These are phyloP conservation scores for Alaudala cheleensis DNA, from an alignment of 2,113 vertebrate genomes.

Conservation along the genomic window DNA sequence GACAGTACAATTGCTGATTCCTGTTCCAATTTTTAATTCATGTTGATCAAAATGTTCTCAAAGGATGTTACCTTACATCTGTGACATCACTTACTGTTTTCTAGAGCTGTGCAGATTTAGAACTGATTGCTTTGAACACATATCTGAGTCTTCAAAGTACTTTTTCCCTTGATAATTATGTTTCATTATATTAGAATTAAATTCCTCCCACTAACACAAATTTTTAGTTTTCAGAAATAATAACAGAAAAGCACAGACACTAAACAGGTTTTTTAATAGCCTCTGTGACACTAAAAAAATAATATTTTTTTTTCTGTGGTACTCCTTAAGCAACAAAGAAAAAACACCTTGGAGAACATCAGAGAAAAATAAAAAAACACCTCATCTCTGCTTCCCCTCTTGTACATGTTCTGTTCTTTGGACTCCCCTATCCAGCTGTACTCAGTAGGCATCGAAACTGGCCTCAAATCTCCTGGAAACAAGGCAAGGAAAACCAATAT, in stretches of 20 bases:
- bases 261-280: background rate
- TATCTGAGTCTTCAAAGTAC: background rate
- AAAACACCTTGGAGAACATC: background rate
- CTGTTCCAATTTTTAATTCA: background rate
- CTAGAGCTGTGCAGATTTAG: background rate
- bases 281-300: background rate
- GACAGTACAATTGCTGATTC: background rate
- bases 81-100: background rate
- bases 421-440: constrained; percentile 84
- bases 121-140: background rate
- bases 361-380: constrained; percentile 18
- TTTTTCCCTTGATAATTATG: background rate
- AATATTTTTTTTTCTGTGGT: background rate
- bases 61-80: background rate
- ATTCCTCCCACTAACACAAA: background rate
- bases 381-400: constrained; percentile 87
- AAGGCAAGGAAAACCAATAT: constrained; percentile 70
- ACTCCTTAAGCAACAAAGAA: background rate
- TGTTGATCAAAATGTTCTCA: background rate
- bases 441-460: constrained; percentile 83
- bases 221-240: background rate
- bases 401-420: constrained; percentile 84
- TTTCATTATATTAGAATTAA: background rate
- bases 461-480: constrained; percentile 87
- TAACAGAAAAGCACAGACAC: background rate